Base-by-base conservation (phyloP, 2,888 invertebrate species). In the Oxystoma pomonae region DNA sequence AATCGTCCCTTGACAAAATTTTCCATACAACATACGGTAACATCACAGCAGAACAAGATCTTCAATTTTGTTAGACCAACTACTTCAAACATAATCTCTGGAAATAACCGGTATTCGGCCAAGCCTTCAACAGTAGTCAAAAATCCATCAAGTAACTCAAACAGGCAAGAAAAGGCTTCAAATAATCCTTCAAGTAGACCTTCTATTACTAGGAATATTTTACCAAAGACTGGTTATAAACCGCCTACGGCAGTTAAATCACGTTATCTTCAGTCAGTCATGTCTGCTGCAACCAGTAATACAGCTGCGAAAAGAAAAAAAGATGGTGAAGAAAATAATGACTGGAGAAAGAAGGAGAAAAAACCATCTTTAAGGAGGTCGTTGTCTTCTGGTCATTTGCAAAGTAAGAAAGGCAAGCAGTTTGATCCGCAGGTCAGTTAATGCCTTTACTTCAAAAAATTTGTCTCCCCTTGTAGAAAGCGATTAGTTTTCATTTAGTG, bases 311-410 rank as follows among this genome's bases (percentile, higher is more conserved):
- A 35, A 35, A 7, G 5, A 12, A 35, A 35, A 35, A 3, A 3
- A 35, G 12, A 35, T 7, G 5, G 12, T 7, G 12, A 35, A 3
- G 35, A 35, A 12, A 12, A 35, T 35, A 35, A 35, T 35, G 3
- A 3, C 5, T 12, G 12, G 12, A 35, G 12, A 12, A 12, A 35
- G 35, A 3, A 18, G 55, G 64, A 57, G 50, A 59, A 17, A 50
- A 57, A 9, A 50, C 58, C 58, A 9, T 57, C 58, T 5, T 55
- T 68, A 20, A 62, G 71, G 35, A 62, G 70, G 17, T 73, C 70
- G 20, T 19, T 71, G 50, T 72, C 70, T 51, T 66, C 72, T 3
- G 66, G 70, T 53, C 62, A 69, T 64, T 64, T 67, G 50, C 59
- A 69, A 59, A 63, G 50, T 19, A 68, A 65, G 58, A 65, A 61